A percentile compares a stretch with the other conserved stretches of the same genome.
phyloP scores from a whole-genome alignment of 2,113 vertebrate genomes.

The Microcebus jonahi region DNA sequence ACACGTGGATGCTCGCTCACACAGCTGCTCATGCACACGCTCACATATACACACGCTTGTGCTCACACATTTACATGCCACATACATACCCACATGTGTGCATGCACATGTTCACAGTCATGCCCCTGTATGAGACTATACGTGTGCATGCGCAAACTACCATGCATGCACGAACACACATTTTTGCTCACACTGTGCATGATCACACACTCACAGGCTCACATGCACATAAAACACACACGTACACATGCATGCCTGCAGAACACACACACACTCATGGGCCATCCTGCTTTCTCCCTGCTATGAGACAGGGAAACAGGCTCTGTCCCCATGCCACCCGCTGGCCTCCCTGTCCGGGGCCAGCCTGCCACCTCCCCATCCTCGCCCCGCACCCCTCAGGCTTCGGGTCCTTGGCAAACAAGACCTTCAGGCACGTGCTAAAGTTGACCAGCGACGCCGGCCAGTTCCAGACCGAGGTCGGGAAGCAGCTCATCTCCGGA shows the following conservation, averaged over 20 bases:
- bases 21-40: too few species aligned
- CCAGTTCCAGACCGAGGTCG: conserved; percentile 86
- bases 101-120: background rate
- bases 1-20: too few species aligned
- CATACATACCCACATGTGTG: background rate
- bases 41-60: background rate
- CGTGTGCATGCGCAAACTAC: background rate
- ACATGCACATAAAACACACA: too few species aligned
- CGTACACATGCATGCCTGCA: too few species aligned
- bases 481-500: conserved; percentile 91
- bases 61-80: too few species aligned
- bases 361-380: background rate
- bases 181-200: too few species aligned
- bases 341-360: background rate
- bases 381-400: too few species aligned
- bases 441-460: conserved; percentile 83
- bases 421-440: conserved; percentile 89
- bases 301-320: background rate
- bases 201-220: too few species aligned
- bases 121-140: too few species aligned
- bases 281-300: background rate
- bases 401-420: too few species aligned
- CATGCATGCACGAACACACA: accelerated
- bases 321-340: background rate
- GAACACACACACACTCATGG: too few species aligned